Base-by-base conservation (phyloP, 2,888 invertebrate genomes). In the Papilio elwesi region DNA sequence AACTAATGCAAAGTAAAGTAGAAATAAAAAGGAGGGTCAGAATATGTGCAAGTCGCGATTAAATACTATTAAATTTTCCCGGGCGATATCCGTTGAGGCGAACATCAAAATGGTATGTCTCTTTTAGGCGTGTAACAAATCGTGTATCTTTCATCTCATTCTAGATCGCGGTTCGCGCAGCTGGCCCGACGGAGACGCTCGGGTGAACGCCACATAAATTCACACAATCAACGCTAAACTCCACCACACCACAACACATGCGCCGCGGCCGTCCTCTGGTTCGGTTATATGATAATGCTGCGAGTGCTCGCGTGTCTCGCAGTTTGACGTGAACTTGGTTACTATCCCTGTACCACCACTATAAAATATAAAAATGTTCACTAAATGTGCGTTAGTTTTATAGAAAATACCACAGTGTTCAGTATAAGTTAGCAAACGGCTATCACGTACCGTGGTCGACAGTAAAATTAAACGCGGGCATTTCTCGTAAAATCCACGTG, bases 301-400 rank as follows among this genome's bases (percentile, higher is more conserved):
- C 47, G 38, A 78, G 74, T 77, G 78, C 74, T 75, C 76, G 78
- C 55, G 74, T 70, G 67, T 55, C 73, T 74, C 74, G 74, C 77
- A 77, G 72, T 76, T 79, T 84, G 85, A 86, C 87, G 86, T 87
- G 87, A 84, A 70, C 78, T 64, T 80, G 77, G 79, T 82, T 49
- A 51, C 52, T 80, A 81, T 81, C 83, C 77, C 81, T 84, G 87
- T 86, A 88, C 85, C 85, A 89, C 85, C 88, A 87, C 85, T 79
- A 83, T 84, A 82, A 84, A 83, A 83, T 83, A 84, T 87, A 89
- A 90, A 90, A 90, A 90, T 91, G 90, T 79, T 87, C 84, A 86
- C 88, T 84, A 84, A 89, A 87, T 89, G 87, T 90, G 85, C 89
- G 78, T 89, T 88, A 91, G 90, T 90, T 84, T 86, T 86, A 83